phyloP scores from a whole-genome alignment of 2,797 vertebrate genomes.

The Muscicapa striata region DNA sequence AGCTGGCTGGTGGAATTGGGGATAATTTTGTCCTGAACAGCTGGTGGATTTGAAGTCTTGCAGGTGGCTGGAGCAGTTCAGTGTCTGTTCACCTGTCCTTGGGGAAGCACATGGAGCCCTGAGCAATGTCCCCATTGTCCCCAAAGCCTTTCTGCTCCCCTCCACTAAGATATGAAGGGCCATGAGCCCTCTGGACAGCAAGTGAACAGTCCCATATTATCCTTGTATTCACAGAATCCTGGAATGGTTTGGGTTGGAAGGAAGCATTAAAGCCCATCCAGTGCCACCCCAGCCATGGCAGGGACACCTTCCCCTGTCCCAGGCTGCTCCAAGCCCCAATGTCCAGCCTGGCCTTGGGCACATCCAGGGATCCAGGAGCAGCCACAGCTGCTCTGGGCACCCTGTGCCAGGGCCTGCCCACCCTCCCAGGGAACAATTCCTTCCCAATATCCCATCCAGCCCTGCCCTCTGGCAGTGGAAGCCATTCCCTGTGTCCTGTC shows the following conservation, averaged over 20 bases:
- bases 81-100: neutral
- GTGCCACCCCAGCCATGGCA: neutral
- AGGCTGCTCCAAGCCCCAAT: neutral
- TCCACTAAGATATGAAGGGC: accelerated
- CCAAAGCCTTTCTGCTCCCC: neutral
- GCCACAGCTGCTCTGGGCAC: neutral
- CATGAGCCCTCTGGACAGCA: accelerated
- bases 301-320: accelerated
- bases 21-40: neutral
- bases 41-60: neutral
- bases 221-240: neutral
- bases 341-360: accelerated
- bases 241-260: neutral
- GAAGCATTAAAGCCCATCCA: neutral
- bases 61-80: neutral
- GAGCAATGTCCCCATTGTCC: neutral
- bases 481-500: neutral
- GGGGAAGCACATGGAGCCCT: neutral
- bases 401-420: neutral
- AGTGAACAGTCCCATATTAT: neutral
- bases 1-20: neutral
- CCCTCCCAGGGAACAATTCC: no score
- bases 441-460: neutral
- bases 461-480: neutral
- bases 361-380: neutral